These are phyloP conservation scores for Callopanchax toddi DNA, from an alignment of 2,113 vertebrate species.

Conservation along the genomic window DNA sequence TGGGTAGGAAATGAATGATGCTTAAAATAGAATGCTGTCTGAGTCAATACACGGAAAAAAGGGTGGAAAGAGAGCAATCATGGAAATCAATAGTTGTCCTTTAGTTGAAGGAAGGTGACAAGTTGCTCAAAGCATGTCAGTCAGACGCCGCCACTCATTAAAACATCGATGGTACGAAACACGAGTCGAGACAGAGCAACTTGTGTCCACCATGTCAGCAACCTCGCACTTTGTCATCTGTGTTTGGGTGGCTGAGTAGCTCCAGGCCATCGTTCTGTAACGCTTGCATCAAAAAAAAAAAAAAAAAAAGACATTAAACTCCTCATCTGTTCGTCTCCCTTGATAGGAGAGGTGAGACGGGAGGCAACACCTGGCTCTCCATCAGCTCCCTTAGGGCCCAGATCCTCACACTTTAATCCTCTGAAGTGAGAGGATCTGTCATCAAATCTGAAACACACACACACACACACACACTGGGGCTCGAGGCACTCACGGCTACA, in stretches of 20 bases:
- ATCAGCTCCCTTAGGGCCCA: constrained; percentile 28
- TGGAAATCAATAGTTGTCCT: constrained; percentile 36
- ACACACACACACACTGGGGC: constrained; percentile 16
- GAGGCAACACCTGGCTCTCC: constrained; percentile 53
- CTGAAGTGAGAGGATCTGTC: constrained; percentile 36
- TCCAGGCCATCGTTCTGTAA: constrained; percentile 8
- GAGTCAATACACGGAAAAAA: constrained; percentile 3
- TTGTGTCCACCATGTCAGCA: background rate
- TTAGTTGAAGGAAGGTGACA: constrained; percentile 21
- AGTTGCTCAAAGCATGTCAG: constrained; percentile 20
- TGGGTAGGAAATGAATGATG: constrained; percentile 13
- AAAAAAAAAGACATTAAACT: constrained; percentile 5
- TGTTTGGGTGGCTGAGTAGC: constrained; percentile 13
- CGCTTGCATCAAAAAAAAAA: constrained; percentile 1
- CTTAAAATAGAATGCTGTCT: constrained; percentile 23
- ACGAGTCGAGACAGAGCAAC: background rate
- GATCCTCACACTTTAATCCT: constrained; percentile 33
- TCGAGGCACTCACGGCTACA: constrained; percentile 17
- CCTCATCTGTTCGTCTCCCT: constrained; percentile 1
- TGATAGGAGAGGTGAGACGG: constrained; percentile 23
- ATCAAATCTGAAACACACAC: constrained; percentile 15
- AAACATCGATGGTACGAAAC: too few relatives aligned
- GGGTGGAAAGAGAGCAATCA: constrained; percentile 20
- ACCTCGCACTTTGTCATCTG: constrained; percentile 15
- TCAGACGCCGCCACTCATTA: background rate